Conservation (phyloP, 2,888 invertebrate genomes). For the Macropis europaea region DNA sequence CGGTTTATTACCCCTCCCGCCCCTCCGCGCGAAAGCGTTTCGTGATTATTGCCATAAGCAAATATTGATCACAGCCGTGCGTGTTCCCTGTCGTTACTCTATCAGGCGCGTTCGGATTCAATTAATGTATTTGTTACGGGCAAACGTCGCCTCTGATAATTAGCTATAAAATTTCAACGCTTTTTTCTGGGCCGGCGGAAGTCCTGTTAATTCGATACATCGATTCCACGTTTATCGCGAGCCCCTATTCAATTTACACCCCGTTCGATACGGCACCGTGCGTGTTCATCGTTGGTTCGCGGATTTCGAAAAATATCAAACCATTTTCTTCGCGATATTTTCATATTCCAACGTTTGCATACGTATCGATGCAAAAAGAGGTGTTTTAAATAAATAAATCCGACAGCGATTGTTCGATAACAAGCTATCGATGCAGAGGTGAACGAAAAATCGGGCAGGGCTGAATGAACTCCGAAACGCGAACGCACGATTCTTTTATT, state of each 20-base stretch:
- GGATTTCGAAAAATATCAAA: not conserved
- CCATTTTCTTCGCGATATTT: not conserved
- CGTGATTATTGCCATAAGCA: slow-evolving; percentile 15
- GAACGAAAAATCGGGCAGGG: no score
- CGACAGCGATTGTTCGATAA: no score
- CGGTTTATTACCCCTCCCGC: slow-evolving; percentile 27
- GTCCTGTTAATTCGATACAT: not conserved
- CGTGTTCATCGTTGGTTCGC: not conserved
- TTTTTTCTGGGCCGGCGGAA: not conserved
- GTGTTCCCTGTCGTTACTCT: not conserved
- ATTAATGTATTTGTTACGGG: slow-evolving; percentile 10
- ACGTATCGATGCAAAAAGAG: not conserved
- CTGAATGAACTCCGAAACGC: no score
- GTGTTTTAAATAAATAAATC: no score
- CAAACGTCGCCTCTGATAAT: slow-evolving; percentile 4
- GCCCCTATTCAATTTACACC: not conserved
- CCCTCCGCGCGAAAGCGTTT: slow-evolving; percentile 10
- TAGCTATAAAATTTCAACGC: slow-evolving; percentile 1
- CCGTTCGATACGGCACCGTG: no score
- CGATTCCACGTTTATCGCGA: not conserved
- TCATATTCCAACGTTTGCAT: not conserved
- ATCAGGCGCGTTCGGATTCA: not conserved
- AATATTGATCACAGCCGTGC: slow-evolving; percentile 16
- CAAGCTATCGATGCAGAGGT: no score
- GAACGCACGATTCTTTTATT: no score